These are phyloP conservation scores for Dromas ardeola DNA, from an alignment of 2,113 vertebrate species.

Conservation along the genomic window DNA sequence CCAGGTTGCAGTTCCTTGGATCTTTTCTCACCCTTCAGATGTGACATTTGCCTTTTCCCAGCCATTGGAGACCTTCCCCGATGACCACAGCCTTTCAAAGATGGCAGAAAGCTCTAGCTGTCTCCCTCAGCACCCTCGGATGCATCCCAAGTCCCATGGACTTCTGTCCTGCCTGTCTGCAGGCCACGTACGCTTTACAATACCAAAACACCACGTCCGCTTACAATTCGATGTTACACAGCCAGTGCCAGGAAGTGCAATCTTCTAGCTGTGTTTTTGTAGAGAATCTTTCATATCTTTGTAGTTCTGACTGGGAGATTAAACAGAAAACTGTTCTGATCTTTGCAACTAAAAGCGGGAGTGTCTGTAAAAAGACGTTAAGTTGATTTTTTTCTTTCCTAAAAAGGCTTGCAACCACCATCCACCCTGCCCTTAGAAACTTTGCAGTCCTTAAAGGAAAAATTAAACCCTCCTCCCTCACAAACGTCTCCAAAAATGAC, in stretches of 20 bases:
- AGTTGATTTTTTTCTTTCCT: neutral
- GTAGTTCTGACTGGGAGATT: neutral
- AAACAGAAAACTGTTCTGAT: neutral
- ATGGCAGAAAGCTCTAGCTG: neutral
- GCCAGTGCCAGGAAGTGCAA: neutral
- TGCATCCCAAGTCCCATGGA: neutral
- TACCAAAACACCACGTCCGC: neutral
- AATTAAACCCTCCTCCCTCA: neutral
- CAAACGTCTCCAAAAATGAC: conserved; percentile 35
- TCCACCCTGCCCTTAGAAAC: neutral
- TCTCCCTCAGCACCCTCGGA: neutral
- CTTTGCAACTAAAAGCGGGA: neutral
- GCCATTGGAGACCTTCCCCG: rapidly evolving
- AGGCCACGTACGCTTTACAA: neutral
- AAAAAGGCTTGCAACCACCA: neutral
- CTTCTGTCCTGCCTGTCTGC: neutral
- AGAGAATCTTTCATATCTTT: neutral
- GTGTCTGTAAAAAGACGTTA: neutral
- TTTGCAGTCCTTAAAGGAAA: neutral
- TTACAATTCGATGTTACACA: neutral
- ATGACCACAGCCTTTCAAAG: neutral
- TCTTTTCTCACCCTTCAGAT: neutral
- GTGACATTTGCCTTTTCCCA: neutral
- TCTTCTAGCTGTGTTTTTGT: neutral
- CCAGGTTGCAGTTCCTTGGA: neutral